Percentiles rank a stretch among this genome's conserved stretches.
phyloP scores from a whole-genome alignment of 30 jellyfish, hydroid and myxozoan genomes.

The Sanderia malayensis region DNA sequence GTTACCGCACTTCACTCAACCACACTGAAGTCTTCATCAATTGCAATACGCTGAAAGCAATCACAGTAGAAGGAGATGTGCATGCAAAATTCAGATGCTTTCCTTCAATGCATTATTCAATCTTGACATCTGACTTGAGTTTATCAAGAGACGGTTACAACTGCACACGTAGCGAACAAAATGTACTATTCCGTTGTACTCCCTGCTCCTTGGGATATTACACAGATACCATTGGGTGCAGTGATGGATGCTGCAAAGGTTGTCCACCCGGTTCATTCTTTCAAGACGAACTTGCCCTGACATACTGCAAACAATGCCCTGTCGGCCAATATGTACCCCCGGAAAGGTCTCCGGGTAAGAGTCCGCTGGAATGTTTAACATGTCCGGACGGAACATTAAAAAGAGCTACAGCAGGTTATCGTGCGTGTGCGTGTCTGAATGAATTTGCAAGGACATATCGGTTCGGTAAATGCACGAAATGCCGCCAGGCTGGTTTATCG shows the following conservation, averaged over 20 bases:
- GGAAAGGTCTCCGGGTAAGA: slow-evolving; percentile 17
- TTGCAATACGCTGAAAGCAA: slow-evolving; percentile 24
- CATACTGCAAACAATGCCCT: slow-evolving; percentile 30
- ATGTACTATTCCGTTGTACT: slow-evolving; percentile 17
- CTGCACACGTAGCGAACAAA: neutral
- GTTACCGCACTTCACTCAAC: neutral
- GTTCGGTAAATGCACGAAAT: slow-evolving; percentile 49
- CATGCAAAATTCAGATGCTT: slow-evolving; percentile 28
- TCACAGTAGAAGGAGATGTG: neutral
- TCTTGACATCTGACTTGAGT: neutral
- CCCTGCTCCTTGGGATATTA: slow-evolving; percentile 45
- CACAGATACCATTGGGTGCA: neutral
- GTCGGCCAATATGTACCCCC: slow-evolving; percentile 51
- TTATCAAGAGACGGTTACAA: slow-evolving; percentile 24
- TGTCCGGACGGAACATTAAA: slow-evolving; percentile 53
- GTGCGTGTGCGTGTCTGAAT: slow-evolving; percentile 45
- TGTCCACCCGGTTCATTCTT: slow-evolving; percentile 55
- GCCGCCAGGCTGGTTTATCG: slow-evolving; percentile 23
- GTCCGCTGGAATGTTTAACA: slow-evolving; percentile 41
- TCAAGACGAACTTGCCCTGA: slow-evolving; percentile 37
- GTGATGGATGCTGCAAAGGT: slow-evolving; percentile 9
- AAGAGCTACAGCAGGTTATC: slow-evolving; percentile 11
- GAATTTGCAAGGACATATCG: slow-evolving; percentile 41
- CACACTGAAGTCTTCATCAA: slow-evolving; percentile 8
- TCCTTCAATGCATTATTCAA: slow-evolving; percentile 1